Percentiles rank a stretch among this genome's conserved stretches.
phyloP scores from a whole-genome alignment of 2,888 invertebrate genomes.

The Stictocephala bisonia region DNA sequence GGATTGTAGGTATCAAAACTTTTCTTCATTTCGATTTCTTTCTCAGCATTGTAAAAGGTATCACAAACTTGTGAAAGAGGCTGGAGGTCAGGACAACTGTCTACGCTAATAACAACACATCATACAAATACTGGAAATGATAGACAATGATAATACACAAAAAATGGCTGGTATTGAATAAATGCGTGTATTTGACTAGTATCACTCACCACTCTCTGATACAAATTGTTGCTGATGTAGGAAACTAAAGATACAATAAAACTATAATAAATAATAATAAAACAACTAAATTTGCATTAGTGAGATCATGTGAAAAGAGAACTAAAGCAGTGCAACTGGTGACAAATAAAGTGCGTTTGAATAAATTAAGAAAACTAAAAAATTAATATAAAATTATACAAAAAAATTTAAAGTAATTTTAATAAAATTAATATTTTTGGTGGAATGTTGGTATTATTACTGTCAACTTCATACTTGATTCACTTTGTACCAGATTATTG shows the following conservation, averaged over 20 bases:
- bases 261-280: constrained; percentile 48
- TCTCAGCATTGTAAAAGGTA: constrained; percentile 56
- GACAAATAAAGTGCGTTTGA: constrained; percentile 43
- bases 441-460: constrained; percentile 25
- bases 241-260: constrained; percentile 46
- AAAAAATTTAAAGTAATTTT: constrained; percentile 27
- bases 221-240: constrained; percentile 41
- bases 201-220: constrained; percentile 59
- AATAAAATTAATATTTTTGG: constrained; percentile 16
- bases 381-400: constrained; percentile 42
- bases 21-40: constrained; percentile 53
- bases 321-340: constrained; percentile 45
- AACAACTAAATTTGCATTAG: constrained; percentile 53
- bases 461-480: constrained; percentile 27
- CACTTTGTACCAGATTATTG: constrained; percentile 40
- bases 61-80: constrained; percentile 52
- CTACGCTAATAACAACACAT: constrained; percentile 39
- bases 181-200: constrained; percentile 59
- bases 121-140: constrained; percentile 45
- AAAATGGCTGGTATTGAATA: constrained; percentile 45
- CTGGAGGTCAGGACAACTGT: neutral
- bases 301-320: constrained; percentile 56
- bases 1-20: constrained; percentile 57
- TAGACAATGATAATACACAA: constrained; percentile 49
- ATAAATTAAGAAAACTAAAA: constrained; percentile 25